Evolutionary conservation across 2,797 vertebrate species (phyloP).

Genomic region (Liparis tanakae): DNA sequence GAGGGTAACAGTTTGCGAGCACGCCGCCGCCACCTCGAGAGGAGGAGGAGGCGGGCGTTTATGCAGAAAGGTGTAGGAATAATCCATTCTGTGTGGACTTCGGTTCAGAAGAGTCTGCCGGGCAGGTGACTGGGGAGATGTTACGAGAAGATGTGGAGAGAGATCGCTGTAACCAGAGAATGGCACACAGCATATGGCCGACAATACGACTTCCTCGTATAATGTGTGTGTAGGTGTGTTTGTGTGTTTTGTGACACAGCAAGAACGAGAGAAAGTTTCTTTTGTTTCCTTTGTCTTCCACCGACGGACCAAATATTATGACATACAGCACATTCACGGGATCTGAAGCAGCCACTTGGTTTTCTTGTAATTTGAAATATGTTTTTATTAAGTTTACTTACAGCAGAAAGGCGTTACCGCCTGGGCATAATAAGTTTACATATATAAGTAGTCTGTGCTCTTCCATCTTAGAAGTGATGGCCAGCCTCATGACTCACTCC

Average conservation of each 20-base stretch:
- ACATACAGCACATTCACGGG: constrained; percentile 51
- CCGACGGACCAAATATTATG: constrained; percentile 45
- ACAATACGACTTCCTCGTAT: constrained; percentile 6
- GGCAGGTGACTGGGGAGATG: constrained; percentile 5
- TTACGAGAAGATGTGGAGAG: background rate
- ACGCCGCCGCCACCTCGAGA: constrained; percentile 44
- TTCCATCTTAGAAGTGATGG: background rate
- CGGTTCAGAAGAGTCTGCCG: constrained; percentile 19
- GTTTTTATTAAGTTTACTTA: too few species aligned
- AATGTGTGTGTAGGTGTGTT: background rate
- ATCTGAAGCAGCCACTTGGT: constrained; percentile 37
- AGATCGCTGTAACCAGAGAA: background rate
- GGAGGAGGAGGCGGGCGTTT: constrained; percentile 61
- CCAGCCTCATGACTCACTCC: background rate
- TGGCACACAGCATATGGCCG: background rate
- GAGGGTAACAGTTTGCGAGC: constrained; percentile 57
- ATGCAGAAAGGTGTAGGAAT: constrained; percentile 48
- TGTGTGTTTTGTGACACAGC: constrained; percentile 6
- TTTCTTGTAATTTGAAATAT: constrained; percentile 61
- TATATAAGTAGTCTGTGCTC: background rate
- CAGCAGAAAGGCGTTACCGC: too few species aligned
- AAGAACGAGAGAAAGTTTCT: background rate
- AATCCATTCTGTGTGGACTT: constrained; percentile 24
- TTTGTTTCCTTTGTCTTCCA: constrained; percentile 41
- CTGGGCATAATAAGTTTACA: background rate